Percentiles rank a stretch among this genome's conserved stretches.
These are phyloP conservation scores for Ophraella communa DNA, from an alignment of 2,888 invertebrate species.

Conservation along the genomic window DNA sequence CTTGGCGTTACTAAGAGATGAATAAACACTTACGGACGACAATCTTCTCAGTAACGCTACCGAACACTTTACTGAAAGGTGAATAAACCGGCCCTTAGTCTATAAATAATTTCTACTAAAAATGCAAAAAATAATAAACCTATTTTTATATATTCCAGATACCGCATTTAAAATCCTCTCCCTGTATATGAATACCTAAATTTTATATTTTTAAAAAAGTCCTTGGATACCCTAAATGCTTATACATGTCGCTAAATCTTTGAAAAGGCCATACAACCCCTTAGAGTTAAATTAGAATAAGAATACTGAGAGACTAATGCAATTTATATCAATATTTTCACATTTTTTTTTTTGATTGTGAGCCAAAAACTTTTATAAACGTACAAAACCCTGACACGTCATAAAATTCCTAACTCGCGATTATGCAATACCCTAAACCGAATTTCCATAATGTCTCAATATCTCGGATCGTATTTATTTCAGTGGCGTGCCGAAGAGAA, in stretches of 20 bases:
- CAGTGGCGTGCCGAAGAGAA: conserved; percentile 17
- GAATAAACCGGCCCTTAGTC: too few relatives aligned
- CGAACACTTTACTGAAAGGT: too few relatives aligned
- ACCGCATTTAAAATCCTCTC: too few relatives aligned
- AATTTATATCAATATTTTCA: background rate
- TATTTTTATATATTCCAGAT: too few relatives aligned
- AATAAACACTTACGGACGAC: too few relatives aligned
- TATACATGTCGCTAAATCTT: background rate
- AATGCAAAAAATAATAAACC: too few relatives aligned
- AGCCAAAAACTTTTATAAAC: conserved; percentile 2
- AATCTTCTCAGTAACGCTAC: too few relatives aligned
- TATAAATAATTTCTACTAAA: too few relatives aligned
- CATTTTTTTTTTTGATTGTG: background rate
- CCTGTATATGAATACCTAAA: too few relatives aligned
- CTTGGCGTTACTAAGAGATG: too few relatives aligned
- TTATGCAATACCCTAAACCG: conserved; percentile 46
- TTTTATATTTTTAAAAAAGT: too few relatives aligned
- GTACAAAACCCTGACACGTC: conserved; percentile 13
- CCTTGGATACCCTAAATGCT: too few relatives aligned
- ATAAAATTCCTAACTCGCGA: conserved; percentile 40
- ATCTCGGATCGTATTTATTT: conserved; percentile 46
- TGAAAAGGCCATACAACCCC: background rate
- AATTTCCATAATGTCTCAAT: conserved; percentile 56
- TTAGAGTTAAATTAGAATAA: background rate
- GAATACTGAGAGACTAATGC: background rate